A percentile compares a stretch with the other conserved stretches of the same genome.
These are phyloP conservation scores for Eristalis tenax DNA, from an alignment of 2,888 invertebrate species.

Conservation along the genomic window DNA sequence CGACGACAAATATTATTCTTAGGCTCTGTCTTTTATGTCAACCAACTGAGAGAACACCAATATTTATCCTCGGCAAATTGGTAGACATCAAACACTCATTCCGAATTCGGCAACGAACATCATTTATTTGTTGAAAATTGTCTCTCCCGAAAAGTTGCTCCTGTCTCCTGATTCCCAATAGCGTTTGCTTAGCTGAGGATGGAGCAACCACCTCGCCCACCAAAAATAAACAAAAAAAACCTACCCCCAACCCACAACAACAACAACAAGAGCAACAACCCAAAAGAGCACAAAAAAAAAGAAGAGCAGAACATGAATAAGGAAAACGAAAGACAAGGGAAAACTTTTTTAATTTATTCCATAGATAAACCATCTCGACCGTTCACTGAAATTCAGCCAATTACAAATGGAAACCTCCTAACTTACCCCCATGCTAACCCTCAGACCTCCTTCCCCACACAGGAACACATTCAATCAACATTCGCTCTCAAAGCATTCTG, in stretches of 20 bases:
- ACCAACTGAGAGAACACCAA: conserved; percentile 63
- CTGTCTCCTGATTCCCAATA: conserved; percentile 12
- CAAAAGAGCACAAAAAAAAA: not conserved
- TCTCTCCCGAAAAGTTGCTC: conserved; percentile 46
- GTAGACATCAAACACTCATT: conserved; percentile 64
- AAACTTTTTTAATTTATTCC: conserved; percentile 70
- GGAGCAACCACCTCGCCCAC: conserved; percentile 30
- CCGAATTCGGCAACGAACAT: conserved; percentile 32
- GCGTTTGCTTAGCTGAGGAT: not conserved
- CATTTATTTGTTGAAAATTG: conserved; percentile 55
- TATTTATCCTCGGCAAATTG: conserved; percentile 64
- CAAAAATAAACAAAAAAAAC: conserved; percentile 50
- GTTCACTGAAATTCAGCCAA: conserved; percentile 56
- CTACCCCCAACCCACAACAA: too few species aligned
- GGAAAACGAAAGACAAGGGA: conserved; percentile 34
- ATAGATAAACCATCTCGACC: conserved; percentile 62
- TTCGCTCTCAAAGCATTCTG: conserved; percentile 43
- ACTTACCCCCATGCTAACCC: not conserved
- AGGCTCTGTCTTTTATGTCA: conserved; percentile 56
- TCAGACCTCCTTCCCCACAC: not conserved
- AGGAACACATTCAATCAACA: conserved; percentile 48
- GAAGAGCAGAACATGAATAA: not conserved
- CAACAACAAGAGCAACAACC: not conserved
- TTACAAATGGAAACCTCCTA: conserved; percentile 29
- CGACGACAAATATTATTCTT: conserved; percentile 53